phyloP scores from a whole-genome alignment of 23 tunicate genomes.

The Diplosoma virens region DNA sequence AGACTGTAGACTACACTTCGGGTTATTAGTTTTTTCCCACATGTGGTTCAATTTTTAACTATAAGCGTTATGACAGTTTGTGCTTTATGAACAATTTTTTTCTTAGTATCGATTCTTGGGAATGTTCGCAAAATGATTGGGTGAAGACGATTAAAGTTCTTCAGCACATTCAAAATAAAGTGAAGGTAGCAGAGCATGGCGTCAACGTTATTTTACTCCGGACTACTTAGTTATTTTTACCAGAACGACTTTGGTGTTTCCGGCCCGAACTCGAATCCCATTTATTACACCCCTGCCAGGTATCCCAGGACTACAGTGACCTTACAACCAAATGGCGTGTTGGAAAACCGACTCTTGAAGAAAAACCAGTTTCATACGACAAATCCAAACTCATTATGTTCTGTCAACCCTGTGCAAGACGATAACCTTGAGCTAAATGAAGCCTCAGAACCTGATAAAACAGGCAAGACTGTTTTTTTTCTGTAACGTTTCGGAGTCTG shows the following conservation, averaged over 20 bases:
- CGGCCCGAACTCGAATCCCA: constrained; percentile 24
- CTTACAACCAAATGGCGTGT: constrained; percentile 65
- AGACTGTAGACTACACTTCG: too few species aligned
- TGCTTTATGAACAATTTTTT: not conserved
- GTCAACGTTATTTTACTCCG: too few species aligned
- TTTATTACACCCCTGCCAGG: constrained; percentile 16
- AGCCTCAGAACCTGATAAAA: constrained; percentile 67
- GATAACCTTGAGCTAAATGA: constrained; percentile 55
- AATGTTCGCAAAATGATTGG: constrained; percentile 57
- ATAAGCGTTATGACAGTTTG: too few species aligned
- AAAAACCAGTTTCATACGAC: not conserved
- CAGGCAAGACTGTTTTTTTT: too few species aligned
- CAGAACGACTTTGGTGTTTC: constrained; percentile 38
- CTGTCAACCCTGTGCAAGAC: not conserved
- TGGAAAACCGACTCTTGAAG: constrained; percentile 25
- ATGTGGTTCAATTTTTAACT: too few species aligned
- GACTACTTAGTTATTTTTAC: not conserved
- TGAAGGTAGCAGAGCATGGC: too few species aligned
- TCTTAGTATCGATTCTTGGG: constrained; percentile 80
- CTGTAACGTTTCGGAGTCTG: too few species aligned
- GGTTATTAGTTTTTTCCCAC: too few species aligned
- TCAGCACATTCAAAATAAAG: constrained; percentile 50
- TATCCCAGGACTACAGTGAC: constrained; percentile 64
- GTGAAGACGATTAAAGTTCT: constrained; percentile 65
- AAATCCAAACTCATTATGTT: not conserved